Percentiles rank a stretch among this genome's conserved stretches.
phyloP scores from a whole-genome alignment of 1,140 invertebrate genomes.

The Halesus radiatus region DNA sequence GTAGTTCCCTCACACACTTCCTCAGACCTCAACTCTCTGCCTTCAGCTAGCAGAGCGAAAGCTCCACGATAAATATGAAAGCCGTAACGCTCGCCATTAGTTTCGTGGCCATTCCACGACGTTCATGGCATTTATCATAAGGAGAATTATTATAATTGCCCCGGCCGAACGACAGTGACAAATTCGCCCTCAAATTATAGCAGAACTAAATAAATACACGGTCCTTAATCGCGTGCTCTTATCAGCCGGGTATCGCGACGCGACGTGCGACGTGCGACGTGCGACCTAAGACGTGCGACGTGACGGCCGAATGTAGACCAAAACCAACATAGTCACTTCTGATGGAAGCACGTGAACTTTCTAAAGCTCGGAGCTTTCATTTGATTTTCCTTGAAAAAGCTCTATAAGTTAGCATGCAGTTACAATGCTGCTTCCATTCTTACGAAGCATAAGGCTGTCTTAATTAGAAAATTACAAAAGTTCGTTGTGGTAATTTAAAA shows the following conservation, averaged over 20 bases:
- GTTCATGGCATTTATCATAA: slow-evolving; percentile 34
- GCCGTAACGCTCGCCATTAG: slow-evolving; percentile 21
- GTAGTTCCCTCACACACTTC: slow-evolving; percentile 12
- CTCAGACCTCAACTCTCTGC: too few species aligned
- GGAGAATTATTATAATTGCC: slow-evolving; percentile 39
- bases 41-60: background rate
- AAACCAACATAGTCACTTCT: too few species aligned
- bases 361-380: too few species aligned
- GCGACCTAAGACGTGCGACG: background rate
- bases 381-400: too few species aligned
- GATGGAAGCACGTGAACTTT: too few species aligned
- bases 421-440: too few species aligned
- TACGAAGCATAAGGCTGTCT: too few species aligned
- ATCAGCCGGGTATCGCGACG: slow-evolving; percentile 39
- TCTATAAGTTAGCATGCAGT: too few species aligned
- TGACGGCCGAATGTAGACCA: too few species aligned
- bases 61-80: slow-evolving; percentile 30
- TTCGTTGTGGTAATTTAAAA: too few species aligned
- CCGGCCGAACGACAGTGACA: slow-evolving; percentile 51
- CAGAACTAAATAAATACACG: slow-evolving; percentile 28
- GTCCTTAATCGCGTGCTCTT: slow-evolving; percentile 43
- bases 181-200: slow-evolving; percentile 53
- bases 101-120: slow-evolving; percentile 12
- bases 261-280: too few species aligned
- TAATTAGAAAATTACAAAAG: too few species aligned